These are phyloP conservation scores for Drosophila sucinea DNA, from an alignment of 1,140 invertebrate genomes.

Conservation along the genomic window DNA sequence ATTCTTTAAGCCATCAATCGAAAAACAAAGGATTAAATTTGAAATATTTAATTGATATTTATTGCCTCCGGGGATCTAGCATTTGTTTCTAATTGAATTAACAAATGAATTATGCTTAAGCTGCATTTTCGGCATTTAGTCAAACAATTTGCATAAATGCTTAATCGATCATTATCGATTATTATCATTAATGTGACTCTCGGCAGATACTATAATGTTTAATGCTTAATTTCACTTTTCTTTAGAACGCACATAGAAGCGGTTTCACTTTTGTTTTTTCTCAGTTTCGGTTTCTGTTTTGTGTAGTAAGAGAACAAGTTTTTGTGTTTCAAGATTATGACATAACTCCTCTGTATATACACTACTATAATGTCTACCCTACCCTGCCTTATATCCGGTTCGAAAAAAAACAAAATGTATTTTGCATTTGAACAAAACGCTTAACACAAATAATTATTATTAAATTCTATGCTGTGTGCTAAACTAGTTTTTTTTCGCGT, in stretches of 20 bases:
- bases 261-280: slow-evolving; percentile 66
- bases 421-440: slow-evolving; percentile 7
- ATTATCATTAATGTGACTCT: slow-evolving; percentile 42
- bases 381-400: slow-evolving; percentile 57
- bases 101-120: slow-evolving; percentile 63
- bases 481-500: slow-evolving; percentile 57
- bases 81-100: slow-evolving; percentile 71
- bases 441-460: slow-evolving; percentile 67
- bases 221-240: slow-evolving; percentile 68
- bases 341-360: slow-evolving; percentile 47
- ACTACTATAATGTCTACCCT: slow-evolving; percentile 31
- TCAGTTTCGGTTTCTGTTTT: neutral
- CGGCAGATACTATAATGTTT: slow-evolving; percentile 11
- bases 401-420: slow-evolving; percentile 20
- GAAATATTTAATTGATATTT: slow-evolving; percentile 43
- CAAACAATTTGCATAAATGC: slow-evolving; percentile 64
- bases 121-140: slow-evolving; percentile 59
- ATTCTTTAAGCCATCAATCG: slow-evolving; percentile 32
- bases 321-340: slow-evolving; percentile 41
- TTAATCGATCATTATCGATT: slow-evolving; percentile 70
- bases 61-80: slow-evolving; percentile 40
- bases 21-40: slow-evolving; percentile 37
- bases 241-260: slow-evolving; percentile 39
- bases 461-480: slow-evolving; percentile 61
- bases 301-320: slow-evolving; percentile 41